Conservation (phyloP, 2,113 vertebrate species). For the Sula dactylatra region DNA sequence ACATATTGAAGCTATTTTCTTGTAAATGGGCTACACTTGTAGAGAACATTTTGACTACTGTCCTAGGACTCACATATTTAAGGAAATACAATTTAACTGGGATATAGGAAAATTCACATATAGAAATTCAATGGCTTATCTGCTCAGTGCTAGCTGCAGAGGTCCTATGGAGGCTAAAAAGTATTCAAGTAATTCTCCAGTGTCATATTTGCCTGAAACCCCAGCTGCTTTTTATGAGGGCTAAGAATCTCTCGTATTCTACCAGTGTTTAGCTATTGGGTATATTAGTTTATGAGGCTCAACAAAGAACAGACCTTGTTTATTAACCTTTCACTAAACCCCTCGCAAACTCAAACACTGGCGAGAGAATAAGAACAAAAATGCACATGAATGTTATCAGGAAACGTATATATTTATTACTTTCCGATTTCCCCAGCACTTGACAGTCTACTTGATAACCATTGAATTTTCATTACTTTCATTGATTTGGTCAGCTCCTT, state of each 20-base stretch:
- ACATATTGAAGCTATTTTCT: slow-evolving; percentile 10
- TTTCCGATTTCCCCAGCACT: slow-evolving; percentile 12
- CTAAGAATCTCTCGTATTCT: not conserved
- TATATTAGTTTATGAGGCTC: slow-evolving; percentile 30
- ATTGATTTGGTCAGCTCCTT: slow-evolving; percentile 46
- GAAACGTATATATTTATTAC: slow-evolving; percentile 46
- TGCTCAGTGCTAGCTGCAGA: not conserved
- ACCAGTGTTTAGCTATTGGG: not conserved
- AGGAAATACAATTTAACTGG: not conserved
- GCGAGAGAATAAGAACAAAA: not conserved
- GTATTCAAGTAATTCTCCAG: slow-evolving; percentile 2
- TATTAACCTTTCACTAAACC: slow-evolving; percentile 38
- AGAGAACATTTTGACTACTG: not conserved
- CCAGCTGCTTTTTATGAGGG: not conserved
- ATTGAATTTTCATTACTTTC: slow-evolving; percentile 52
- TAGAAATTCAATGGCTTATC: not conserved
- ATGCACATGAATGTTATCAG: not conserved
- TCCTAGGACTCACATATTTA: not conserved
- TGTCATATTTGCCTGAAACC: not conserved
- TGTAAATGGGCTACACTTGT: not conserved
- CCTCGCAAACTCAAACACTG: not conserved
- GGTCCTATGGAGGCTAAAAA: not conserved
- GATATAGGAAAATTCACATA: not conserved
- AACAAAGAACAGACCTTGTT: not conserved
- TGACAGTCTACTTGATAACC: slow-evolving; percentile 5